Percentiles rank a stretch among this genome's conserved stretches.
These are phyloP conservation scores for Philotrypesis tridentata DNA, from an alignment of 1,140 invertebrate genomes.

Conservation along the genomic window DNA sequence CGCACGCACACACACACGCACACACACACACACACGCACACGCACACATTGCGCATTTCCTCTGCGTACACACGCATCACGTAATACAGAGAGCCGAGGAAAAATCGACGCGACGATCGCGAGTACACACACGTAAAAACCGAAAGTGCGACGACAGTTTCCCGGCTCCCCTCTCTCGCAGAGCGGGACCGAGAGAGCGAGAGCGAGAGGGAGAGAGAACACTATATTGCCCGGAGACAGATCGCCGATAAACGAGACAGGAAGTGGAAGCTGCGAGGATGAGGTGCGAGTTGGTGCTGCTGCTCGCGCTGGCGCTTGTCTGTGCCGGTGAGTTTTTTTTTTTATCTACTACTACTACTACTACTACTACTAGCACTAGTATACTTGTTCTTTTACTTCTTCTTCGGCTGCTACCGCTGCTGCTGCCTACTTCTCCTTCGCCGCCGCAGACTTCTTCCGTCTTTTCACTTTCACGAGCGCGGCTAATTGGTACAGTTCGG, in stretches of 20 bases:
- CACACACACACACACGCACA: background rate
- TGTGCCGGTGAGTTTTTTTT: conserved; percentile 66
- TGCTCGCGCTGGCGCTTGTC: conserved; percentile 55
- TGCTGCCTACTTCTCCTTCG: too few species aligned
- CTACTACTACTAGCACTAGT: too few species aligned
- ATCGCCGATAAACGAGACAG: conserved; percentile 24
- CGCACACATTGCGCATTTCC: too few species aligned
- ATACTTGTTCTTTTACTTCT: background rate
- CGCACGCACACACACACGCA: background rate
- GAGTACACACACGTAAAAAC: conserved; percentile 46
- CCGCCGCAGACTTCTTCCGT: too few species aligned
- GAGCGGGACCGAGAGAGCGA: background rate
- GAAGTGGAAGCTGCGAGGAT: conserved; percentile 55
- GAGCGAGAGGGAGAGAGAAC: too few species aligned
- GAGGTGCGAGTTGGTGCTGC: conserved; percentile 64
- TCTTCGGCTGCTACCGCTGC: too few species aligned
- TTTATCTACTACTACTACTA: too few species aligned
- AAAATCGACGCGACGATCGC: background rate
- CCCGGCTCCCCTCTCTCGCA: conserved; percentile 13
- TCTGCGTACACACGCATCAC: too few species aligned
- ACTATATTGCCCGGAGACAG: too few species aligned
- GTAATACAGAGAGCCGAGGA: too few species aligned
- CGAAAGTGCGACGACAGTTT: conserved; percentile 31
- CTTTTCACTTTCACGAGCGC: too few species aligned
- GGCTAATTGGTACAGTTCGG: too few species aligned